These are phyloP conservation scores for Habrosyne pyritoides DNA, from an alignment of 2,888 invertebrate genomes.

Conservation along the genomic window DNA sequence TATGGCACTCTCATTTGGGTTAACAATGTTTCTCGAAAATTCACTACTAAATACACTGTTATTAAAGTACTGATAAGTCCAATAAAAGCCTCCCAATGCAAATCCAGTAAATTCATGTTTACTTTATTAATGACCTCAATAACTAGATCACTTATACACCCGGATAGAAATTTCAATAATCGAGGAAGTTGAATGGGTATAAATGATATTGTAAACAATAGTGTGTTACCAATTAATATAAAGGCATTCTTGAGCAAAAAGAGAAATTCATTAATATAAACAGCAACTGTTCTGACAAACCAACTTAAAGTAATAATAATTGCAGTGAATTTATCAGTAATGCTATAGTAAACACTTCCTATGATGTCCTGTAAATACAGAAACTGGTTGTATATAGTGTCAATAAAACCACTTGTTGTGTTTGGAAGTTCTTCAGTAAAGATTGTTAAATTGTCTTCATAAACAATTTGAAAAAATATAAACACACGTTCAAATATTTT, in stretches of 20 bases:
- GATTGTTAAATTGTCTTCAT: slow-evolving; percentile 69
- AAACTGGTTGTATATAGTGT: slow-evolving; percentile 35
- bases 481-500: slow-evolving; percentile 42
- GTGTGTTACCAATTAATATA: slow-evolving; percentile 63
- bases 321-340: slow-evolving; percentile 38
- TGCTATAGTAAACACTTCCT: slow-evolving; percentile 32
- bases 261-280: slow-evolving; percentile 54
- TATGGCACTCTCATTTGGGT: slow-evolving; percentile 48
- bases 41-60: slow-evolving; percentile 60
- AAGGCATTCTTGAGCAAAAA: slow-evolving; percentile 52
- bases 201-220: slow-evolving; percentile 72
- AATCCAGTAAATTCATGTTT: slow-evolving; percentile 70
- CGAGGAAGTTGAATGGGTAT: slow-evolving; percentile 69
- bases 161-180: slow-evolving; percentile 47
- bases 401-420: slow-evolving; percentile 39
- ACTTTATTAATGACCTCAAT: slow-evolving; percentile 45
- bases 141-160: slow-evolving; percentile 41
- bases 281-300: slow-evolving; percentile 39
- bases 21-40: slow-evolving; percentile 59
- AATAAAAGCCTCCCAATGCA: slow-evolving; percentile 74
- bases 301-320: slow-evolving; percentile 40
- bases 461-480: slow-evolving; percentile 67
- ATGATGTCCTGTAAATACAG: slow-evolving; percentile 41
- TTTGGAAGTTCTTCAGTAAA: slow-evolving; percentile 71
- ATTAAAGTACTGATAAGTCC: slow-evolving; percentile 68